Evolutionary conservation across 2,797 vertebrate genomes (phyloP).

Genomic region (Phylloscopus collybita): DNA sequence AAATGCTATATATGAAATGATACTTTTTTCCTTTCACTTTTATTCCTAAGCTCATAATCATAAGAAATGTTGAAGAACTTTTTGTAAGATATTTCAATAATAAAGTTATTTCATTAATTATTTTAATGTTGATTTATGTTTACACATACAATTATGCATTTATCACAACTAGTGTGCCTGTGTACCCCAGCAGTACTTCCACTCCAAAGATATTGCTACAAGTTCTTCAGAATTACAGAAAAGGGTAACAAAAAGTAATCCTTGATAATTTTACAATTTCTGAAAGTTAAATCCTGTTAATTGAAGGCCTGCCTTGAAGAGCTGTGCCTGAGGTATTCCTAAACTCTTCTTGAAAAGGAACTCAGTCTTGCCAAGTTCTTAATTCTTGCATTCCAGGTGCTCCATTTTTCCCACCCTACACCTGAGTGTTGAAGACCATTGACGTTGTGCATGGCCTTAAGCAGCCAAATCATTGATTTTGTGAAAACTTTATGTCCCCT

Average conservation of each 20-base stretch:
- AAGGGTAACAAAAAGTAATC: neutral
- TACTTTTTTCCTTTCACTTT: neutral
- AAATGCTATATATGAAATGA: accelerated
- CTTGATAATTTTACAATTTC: neutral
- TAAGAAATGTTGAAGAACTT: neutral
- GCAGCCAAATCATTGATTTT: neutral
- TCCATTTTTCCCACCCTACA: neutral
- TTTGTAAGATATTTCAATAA: neutral
- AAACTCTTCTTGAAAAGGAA: neutral
- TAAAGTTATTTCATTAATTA: neutral
- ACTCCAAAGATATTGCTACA: neutral
- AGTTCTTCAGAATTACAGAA: neutral
- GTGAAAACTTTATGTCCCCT: neutral
- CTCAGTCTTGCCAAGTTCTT: accelerated
- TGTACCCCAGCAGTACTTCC: neutral
- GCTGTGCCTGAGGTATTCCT: neutral
- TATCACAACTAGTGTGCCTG: neutral
- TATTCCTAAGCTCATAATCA: neutral
- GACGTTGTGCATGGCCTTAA: accelerated
- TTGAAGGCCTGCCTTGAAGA: neutral
- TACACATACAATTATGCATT: accelerated
- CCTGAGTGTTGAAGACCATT: neutral
- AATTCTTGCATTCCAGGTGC: neutral
- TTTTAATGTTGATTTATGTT: neutral
- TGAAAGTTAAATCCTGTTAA: neutral